A percentile compares a stretch with the other conserved stretches of the same genome.
These are phyloP conservation scores for Thalassoma bifasciatum DNA, from an alignment of 2,113 vertebrate species.

Conservation along the genomic window DNA sequence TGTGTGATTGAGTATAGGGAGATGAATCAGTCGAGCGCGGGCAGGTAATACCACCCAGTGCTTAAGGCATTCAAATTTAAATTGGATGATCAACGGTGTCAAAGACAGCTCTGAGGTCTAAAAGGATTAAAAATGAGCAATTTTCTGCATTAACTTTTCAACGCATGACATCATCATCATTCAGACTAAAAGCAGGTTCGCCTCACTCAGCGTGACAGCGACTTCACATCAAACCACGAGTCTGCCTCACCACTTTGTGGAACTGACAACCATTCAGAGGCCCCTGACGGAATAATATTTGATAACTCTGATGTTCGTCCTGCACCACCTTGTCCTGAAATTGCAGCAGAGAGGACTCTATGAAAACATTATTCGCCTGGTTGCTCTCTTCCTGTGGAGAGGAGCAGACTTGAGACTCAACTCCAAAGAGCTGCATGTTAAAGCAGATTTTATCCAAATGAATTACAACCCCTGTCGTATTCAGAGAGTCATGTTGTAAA, in stretches of 20 bases:
- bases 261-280: conserved; percentile 51
- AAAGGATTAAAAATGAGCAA: conserved; percentile 71
- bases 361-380: conserved; percentile 24
- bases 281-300: conserved; percentile 14
- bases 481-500: not conserved
- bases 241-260: conserved; percentile 43
- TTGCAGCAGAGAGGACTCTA: conserved; percentile 7
- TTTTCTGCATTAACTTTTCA: conserved; percentile 64
- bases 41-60: conserved; percentile 57
- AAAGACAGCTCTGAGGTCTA: conserved; percentile 57
- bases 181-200: conserved; percentile 61
- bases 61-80: conserved; percentile 58
- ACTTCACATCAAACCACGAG: conserved; percentile 30
- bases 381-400: conserved; percentile 3
- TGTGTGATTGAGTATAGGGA: conserved; percentile 24
- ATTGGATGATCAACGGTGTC: conserved; percentile 65
- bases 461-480: not conserved
- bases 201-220: conserved; percentile 38
- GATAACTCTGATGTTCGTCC: conserved; percentile 21
- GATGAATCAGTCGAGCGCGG: conserved; percentile 41
- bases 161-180: conserved; percentile 66
- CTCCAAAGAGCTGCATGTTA: conserved; percentile 11
- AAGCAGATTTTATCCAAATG: conserved; percentile 21
- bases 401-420: not conserved
- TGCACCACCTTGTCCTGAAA: conserved; percentile 24